These are phyloP conservation scores for Leptodactylus fuscus DNA, from an alignment of 2,113 vertebrate species.

Conservation along the genomic window DNA sequence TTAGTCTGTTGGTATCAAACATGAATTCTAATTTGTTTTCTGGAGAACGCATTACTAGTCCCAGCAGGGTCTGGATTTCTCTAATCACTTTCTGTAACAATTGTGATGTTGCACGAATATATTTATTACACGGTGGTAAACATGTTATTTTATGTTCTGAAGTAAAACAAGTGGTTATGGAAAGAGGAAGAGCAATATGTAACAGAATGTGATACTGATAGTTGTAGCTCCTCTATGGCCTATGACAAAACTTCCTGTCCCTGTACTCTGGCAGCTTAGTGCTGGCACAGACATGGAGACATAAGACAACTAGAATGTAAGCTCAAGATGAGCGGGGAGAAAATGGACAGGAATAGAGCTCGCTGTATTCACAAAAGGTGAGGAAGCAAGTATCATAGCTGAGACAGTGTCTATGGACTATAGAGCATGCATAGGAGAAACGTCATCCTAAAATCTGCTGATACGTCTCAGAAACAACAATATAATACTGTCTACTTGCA, in stretches of 20 bases:
- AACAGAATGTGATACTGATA: not conserved
- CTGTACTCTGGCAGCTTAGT: not conserved
- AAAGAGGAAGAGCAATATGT: not conserved
- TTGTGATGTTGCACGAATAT: not conserved
- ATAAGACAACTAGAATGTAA: too few species aligned
- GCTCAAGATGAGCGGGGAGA: too few species aligned
- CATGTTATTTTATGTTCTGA: not conserved
- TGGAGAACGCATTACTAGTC: not conserved
- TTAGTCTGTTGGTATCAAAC: too few species aligned
- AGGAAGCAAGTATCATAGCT: not conserved
- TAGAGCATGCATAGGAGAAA: not conserved
- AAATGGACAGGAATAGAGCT: not conserved
- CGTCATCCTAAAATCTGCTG: not conserved
- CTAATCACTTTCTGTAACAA: not conserved
- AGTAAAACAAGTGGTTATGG: not conserved
- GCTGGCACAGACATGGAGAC: not conserved
- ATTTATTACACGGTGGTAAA: not conserved
- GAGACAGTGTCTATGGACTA: not conserved
- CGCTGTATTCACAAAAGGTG: not conserved
- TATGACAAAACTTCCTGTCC: not conserved
- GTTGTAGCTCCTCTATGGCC: not conserved
- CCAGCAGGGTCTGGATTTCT: too few species aligned
- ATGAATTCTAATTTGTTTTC: too few species aligned
- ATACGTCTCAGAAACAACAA: not conserved
- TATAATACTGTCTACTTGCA: conserved; percentile 15